phyloP scores from a whole-genome alignment of 2,888 invertebrate species.

The Hyposoter didymator region DNA sequence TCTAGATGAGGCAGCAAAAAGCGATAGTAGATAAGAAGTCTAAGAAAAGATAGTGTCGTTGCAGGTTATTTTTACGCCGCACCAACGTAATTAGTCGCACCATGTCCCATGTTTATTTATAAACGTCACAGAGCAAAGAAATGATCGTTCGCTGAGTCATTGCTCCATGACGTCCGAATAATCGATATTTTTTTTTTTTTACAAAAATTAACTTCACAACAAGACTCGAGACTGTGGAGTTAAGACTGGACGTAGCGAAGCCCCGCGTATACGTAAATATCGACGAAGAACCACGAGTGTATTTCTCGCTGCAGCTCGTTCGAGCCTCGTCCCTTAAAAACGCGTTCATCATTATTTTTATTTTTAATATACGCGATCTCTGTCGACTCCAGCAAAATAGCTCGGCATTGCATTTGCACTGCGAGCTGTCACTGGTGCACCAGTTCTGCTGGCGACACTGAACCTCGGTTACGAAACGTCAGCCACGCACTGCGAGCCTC shows the following conservation, averaged over 20 bases:
- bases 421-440: background rate
- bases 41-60: background rate
- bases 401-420: background rate
- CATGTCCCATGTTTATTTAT: background rate
- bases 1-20: too few species aligned
- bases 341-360: too few species aligned
- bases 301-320: background rate
- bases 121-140: background rate
- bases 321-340: background rate
- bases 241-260: background rate
- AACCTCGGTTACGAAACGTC: background rate
- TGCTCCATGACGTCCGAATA: background rate
- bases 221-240: background rate
- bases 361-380: background rate
- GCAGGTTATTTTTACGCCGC: background rate
- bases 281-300: constrained; percentile 11
- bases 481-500: background rate
- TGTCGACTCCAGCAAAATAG: background rate
- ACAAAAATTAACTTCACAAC: background rate
- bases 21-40: background rate
- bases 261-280: constrained; percentile 7
- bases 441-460: background rate
- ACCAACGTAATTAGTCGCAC: background rate
- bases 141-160: background rate
- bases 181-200: background rate